These are phyloP conservation scores for Melieria omissa DNA, from an alignment of 2,888 invertebrate genomes.

Conservation along the genomic window DNA sequence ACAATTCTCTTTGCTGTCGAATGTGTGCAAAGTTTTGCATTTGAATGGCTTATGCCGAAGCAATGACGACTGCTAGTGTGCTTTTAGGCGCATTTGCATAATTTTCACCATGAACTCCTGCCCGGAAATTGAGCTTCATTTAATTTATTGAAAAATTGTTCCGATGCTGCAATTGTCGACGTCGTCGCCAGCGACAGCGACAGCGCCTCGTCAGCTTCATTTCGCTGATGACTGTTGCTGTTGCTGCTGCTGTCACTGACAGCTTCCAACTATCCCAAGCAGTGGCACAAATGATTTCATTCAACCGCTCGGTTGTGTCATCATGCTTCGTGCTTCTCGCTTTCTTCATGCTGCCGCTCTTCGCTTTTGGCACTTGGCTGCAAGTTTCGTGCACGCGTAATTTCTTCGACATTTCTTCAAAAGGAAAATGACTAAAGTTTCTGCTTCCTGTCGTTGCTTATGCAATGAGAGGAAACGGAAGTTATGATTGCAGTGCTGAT, in stretches of 20 bases:
- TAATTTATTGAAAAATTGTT: constrained; percentile 6
- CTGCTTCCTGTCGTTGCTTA: constrained; percentile 1
- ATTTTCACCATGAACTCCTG: not conserved
- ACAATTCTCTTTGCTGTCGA: too few relatives aligned
- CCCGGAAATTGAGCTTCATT: constrained; percentile 2
- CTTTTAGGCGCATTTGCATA: not conserved
- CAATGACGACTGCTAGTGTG: not conserved
- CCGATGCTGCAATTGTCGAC: not conserved
- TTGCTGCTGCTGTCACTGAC: too few relatives aligned
- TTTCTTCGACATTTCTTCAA: constrained; percentile 29
- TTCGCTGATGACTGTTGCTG: too few relatives aligned
- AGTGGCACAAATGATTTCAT: constrained; percentile 15
- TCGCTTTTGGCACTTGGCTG: not conserved
- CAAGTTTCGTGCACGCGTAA: constrained; percentile 25
- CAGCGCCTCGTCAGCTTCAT: too few relatives aligned
- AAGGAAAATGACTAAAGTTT: constrained; percentile 32
- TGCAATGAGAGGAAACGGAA: not conserved
- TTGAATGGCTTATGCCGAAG: not conserved
- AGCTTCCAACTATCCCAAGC: not conserved
- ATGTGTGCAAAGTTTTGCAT: too few relatives aligned
- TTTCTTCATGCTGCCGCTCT: not conserved
- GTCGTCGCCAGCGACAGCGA: not conserved
- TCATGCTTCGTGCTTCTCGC: not conserved
- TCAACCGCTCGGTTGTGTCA: not conserved
- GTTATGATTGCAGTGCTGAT: constrained; percentile 13